These are phyloP conservation scores for Caenorhabditis becei DNA, from an alignment of 2,888 invertebrate genomes.

Conservation along the genomic window DNA sequence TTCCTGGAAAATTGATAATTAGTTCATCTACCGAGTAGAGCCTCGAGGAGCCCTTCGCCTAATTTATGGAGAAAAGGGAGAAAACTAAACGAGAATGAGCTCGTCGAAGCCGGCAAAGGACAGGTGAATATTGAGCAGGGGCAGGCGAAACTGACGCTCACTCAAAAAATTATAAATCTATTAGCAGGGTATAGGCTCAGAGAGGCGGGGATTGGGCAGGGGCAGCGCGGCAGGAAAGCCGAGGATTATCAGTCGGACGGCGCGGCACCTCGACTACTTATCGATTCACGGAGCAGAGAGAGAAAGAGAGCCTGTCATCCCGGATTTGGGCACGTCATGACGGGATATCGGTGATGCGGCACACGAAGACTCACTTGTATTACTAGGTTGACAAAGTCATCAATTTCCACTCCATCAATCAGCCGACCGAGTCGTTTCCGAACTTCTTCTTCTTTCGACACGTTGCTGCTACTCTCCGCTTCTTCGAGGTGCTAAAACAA, in stretches of 20 bases:
- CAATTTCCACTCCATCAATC: slow-evolving; percentile 71
- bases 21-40: not conserved
- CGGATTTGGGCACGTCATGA: slow-evolving; percentile 25
- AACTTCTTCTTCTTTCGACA: slow-evolving; percentile 30
- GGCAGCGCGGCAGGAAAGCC: slow-evolving; percentile 34
- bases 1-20: slow-evolving; percentile 52
- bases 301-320: slow-evolving; percentile 27
- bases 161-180: slow-evolving; percentile 50
- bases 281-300: slow-evolving; percentile 25
- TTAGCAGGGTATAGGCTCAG: slow-evolving; percentile 37
- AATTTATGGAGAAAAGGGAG: not conserved
- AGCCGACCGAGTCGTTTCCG: slow-evolving; percentile 58
- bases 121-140: slow-evolving; percentile 31
- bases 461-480: slow-evolving; percentile 19
- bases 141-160: slow-evolving; percentile 4
- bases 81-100: slow-evolving; percentile 18
- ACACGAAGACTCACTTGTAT: slow-evolving; percentile 64
- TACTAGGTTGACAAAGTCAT: slow-evolving; percentile 70
- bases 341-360: slow-evolving; percentile 7
- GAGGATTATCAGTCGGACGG: slow-evolving; percentile 44
- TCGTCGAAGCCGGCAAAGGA: slow-evolving; percentile 21
- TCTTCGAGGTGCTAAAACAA: slow-evolving; percentile 27
- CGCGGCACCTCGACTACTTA: slow-evolving; percentile 24
- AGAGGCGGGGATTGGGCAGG: slow-evolving; percentile 38
- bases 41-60: too few species aligned